Evolutionary conservation across 2,113 vertebrate genomes (phyloP), one percentile per base, ranked within the genome.

Genomic region (Chloebia gouldiae): DNA sequence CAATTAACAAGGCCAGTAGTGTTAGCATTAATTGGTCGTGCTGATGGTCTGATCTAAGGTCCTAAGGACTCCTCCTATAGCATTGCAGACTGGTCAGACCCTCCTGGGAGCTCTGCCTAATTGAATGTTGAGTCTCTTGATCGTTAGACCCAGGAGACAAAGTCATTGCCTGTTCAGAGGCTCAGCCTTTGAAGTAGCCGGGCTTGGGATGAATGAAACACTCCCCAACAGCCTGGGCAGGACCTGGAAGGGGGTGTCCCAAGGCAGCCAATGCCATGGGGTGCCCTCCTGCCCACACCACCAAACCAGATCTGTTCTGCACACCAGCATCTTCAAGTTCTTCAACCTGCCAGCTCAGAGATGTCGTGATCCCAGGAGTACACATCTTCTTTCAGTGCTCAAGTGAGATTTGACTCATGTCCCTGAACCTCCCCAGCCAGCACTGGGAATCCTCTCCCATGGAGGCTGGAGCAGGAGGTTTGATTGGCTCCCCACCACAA

Each of bases 21-120:
- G 0, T 50, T 82, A 40, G 64, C 88, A 73, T 81, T 93, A 95
- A 96, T 95, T 96, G 91, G 63, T 78, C 7, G 1, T 78, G 76
- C 69, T 81, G 76, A 91, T 92, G 93, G 90, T 68, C 81, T 94
- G 89, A 93, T 96, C 71, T 89, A 80, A 95, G 90, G 77, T 94
- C 82, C 87, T 94, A 31, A 86, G 80, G 63, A 96, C 84, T 86
- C 60, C 49, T 83, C 85, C 76, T 81, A 3, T 59, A 80, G 54
- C 54, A 31, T 0, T 64, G 47, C 80, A 90, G 56, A 33, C 80
- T 42, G 95, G 91, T 54, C 93, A 95, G 73, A 66, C 81, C 47
- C 80, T 73, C 91, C 39, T 66, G 89, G 91, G 95, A 91, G 5
- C 60, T 75, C 60, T 86, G 77, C 30, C 76, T 96, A 91, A 92